Evolutionary conservation across 2,797 vertebrate genomes (phyloP).

Genomic region (Delichon dasypus): DNA sequence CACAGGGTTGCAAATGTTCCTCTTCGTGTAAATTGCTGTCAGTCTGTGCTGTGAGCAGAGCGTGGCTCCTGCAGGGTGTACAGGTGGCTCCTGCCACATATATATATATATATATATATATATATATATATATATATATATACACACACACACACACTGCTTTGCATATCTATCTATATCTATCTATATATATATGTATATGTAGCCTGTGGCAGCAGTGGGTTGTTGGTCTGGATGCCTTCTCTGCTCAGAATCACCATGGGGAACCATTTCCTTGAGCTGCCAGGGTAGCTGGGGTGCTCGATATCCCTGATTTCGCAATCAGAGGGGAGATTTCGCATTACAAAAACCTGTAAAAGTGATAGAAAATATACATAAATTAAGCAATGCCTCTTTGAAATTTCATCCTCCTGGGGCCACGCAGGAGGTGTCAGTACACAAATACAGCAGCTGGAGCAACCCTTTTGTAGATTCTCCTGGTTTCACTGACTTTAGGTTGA

Average conservation of each 20-base stretch:
- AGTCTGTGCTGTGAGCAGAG: not conserved
- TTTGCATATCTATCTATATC: no score
- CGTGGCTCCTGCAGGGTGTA: not conserved
- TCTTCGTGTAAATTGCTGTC: not conserved
- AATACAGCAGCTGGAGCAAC: not conserved
- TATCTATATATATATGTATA: no score
- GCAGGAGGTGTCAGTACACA: not conserved
- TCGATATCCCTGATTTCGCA: not conserved
- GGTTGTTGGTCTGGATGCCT: not conserved
- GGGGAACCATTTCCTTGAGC: not conserved
- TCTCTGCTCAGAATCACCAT: not conserved
- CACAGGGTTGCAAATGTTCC: not conserved
- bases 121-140: no score
- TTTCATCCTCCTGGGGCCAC: not conserved
- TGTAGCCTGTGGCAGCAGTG: not conserved
- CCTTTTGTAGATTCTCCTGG: not conserved
- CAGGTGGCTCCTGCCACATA: not conserved
- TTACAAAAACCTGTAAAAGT: not conserved
- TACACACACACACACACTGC: no score
- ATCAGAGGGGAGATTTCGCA: not conserved
- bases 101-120: no score
- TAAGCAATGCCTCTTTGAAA: not conserved
- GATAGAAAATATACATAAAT: not conserved
- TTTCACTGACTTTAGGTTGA: not conserved
- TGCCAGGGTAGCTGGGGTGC: not conserved